Conservation (phyloP, 2,797 vertebrate genomes). For the Ctenopoma kingsleyae region DNA sequence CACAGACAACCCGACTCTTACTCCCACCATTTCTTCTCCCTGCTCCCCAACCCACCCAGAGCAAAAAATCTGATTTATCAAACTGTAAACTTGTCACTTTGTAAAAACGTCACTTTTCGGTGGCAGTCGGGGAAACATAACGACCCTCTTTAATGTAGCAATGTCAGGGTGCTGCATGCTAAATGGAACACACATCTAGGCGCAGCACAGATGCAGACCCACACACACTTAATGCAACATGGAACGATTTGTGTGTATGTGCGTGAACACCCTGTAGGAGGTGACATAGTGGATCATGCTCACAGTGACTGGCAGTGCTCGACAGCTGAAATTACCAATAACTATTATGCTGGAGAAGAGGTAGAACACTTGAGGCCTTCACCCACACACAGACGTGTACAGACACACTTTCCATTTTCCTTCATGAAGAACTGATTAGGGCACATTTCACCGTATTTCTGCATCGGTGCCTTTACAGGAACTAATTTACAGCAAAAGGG, state of each 20-base stretch:
- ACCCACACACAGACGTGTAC: constrained; percentile 24
- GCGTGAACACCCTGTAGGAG: constrained; percentile 45
- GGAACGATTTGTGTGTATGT: constrained; percentile 19
- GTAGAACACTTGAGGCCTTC: constrained; percentile 59
- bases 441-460: constrained; percentile 17
- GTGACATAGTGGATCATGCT: constrained; percentile 72
- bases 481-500: constrained; percentile 21
- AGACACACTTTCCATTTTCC: constrained; percentile 7
- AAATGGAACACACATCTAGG: constrained; percentile 71
- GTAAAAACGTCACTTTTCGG: constrained; percentile 85
- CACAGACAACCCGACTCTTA: constrained; percentile 52
- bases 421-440: constrained; percentile 30
- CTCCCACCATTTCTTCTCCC: constrained; percentile 54
- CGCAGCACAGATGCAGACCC: constrained; percentile 54
- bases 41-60: constrained; percentile 53
- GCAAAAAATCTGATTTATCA: constrained; percentile 85
- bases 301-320: constrained; percentile 54
- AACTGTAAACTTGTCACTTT: constrained; percentile 90
- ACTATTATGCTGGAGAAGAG: constrained; percentile 59
- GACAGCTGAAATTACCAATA: constrained; percentile 75
- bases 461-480: constrained; percentile 14
- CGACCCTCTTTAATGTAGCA: constrained; percentile 86
- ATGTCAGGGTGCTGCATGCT: constrained; percentile 74
- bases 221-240: constrained; percentile 62
- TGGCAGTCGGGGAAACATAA: constrained; percentile 85